Conservation (phyloP, 2,797 vertebrate genomes). For the Sebastes goodei region DNA sequence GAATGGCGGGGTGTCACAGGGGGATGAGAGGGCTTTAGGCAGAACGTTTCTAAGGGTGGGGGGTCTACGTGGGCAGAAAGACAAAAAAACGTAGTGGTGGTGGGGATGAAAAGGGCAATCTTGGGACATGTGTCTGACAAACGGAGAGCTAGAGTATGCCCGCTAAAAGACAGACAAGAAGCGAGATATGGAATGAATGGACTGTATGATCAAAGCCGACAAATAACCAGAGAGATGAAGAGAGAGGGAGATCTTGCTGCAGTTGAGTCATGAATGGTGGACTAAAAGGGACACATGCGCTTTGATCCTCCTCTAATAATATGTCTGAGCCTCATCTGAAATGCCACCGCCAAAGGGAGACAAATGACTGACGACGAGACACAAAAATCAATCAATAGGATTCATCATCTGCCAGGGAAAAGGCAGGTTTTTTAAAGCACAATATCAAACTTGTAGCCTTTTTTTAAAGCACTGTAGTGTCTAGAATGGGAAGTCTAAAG, state of each 20-base stretch:
- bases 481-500: conserved; percentile 31
- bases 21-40: conserved; percentile 33
- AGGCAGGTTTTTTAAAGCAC: neutral
- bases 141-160: conserved; percentile 4
- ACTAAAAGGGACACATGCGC: conserved; percentile 38
- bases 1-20: conserved; percentile 43
- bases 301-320: conserved; percentile 61
- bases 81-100: conserved; percentile 24
- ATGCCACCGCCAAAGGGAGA: conserved; percentile 27
- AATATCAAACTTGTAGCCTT: neutral
- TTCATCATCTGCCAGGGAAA: conserved; percentile 11
- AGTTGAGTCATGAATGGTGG: conserved; percentile 41
- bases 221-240: conserved; percentile 42
- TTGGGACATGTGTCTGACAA: conserved; percentile 28
- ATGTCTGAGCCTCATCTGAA: conserved; percentile 28
- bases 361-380: conserved; percentile 28
- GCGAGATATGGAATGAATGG: conserved; percentile 31
- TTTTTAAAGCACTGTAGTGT: neutral
- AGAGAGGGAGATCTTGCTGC: conserved; percentile 24
- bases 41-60: conserved; percentile 22
- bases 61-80: conserved; percentile 38
- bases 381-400: conserved; percentile 25
- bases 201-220: conserved; percentile 62
- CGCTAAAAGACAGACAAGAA: conserved; percentile 14
- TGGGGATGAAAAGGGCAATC: conserved; percentile 38